These are phyloP conservation scores for Sebastes kiyomatsui DNA, from an alignment of 2,797 vertebrate genomes.

Conservation along the genomic window DNA sequence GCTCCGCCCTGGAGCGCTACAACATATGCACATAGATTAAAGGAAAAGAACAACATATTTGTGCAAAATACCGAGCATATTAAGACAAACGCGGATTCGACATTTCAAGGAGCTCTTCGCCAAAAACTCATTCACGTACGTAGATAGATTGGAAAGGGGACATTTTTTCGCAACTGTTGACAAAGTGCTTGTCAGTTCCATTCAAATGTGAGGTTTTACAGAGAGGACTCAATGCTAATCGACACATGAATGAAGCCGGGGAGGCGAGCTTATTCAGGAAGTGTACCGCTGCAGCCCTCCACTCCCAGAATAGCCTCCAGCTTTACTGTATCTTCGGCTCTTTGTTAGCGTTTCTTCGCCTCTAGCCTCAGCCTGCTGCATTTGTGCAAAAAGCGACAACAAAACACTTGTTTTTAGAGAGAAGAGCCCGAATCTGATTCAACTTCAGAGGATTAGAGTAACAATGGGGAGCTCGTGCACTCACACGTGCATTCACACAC, in stretches of 20 bases:
- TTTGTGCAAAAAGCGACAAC: constrained; percentile 59
- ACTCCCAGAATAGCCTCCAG: constrained; percentile 76
- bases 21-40: background rate
- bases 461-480: constrained; percentile 57
- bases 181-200: constrained; percentile 59
- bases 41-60: background rate
- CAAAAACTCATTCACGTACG: constrained; percentile 8
- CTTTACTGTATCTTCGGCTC: constrained; percentile 64
- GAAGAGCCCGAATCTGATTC: constrained; percentile 73
- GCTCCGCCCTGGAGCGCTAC: background rate
- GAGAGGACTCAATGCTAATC: constrained; percentile 69
- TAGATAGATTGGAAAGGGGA: constrained; percentile 23
- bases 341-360: constrained; percentile 61
- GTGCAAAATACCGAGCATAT: background rate
- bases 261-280: constrained; percentile 65
- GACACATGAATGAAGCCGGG: constrained; percentile 70
- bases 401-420: constrained; percentile 75
- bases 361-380: constrained; percentile 59
- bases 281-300: constrained; percentile 50
- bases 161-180: constrained; percentile 56
- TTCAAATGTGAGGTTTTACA: constrained; percentile 55
- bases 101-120: background rate
- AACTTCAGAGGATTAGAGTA: constrained; percentile 74
- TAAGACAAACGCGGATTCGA: constrained; percentile 21
- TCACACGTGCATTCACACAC: background rate